Conservation (phyloP, 1,140 invertebrate genomes). For the Sitobion miscanthi region DNA sequence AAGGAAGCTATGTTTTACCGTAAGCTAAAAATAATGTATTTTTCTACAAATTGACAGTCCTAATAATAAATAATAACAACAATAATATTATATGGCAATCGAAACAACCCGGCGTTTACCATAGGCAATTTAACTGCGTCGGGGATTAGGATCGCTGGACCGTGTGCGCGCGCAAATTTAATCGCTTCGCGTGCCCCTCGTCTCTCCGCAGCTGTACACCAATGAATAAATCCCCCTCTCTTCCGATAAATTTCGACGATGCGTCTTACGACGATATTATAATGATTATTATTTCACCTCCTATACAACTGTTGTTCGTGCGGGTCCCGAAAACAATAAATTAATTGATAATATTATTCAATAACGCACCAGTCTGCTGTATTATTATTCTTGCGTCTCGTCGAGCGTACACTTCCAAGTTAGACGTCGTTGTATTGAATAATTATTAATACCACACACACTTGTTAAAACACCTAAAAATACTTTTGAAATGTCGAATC, state of each 20-base stretch:
- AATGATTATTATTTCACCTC: neutral
- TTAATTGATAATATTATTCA: neutral
- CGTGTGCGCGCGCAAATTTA: neutral
- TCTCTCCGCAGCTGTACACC: neutral
- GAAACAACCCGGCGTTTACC: slow-evolving; percentile 2
- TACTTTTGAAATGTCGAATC: no score
- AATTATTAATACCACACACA: neutral
- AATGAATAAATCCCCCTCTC: neutral
- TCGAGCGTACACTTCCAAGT: neutral
- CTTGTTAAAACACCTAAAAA: neutral
- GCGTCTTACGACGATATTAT: neutral
- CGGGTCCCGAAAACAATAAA: neutral
- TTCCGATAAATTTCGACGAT: neutral
- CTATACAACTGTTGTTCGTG: neutral
- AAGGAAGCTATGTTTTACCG: neutral
- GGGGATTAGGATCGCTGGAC: slow-evolving; percentile 30
- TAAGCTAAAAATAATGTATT: neutral
- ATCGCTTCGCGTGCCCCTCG: neutral
- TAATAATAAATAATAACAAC: neutral
- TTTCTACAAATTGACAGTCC: neutral
- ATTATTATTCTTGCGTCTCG: neutral
- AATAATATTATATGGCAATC: neutral
- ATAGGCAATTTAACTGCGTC: slow-evolving; percentile 44
- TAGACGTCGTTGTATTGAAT: neutral
- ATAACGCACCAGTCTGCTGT: neutral